Evolutionary conservation across 37 sponge, comb jelly and placozoan species (phyloP), one percentile per base, ranked within the genome.

Genomic region (Cladorhizidae sp.): DNA sequence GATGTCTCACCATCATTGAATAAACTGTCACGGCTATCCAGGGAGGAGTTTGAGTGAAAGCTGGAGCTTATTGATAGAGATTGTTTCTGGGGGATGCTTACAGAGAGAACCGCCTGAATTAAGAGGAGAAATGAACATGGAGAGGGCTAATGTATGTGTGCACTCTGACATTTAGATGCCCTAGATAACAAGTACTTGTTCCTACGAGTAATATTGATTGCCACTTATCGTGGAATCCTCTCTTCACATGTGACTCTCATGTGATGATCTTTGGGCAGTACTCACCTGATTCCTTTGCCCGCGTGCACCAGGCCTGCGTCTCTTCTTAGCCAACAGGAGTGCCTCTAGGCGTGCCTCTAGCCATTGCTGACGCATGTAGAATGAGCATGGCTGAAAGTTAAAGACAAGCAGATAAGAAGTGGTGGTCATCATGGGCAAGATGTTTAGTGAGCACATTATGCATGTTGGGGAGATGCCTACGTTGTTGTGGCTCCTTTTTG

Each of bases 271-370:
- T n/a, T n/a, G n/a, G n/a, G n/a, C n/a, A 14, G 20, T 6, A 38
- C 69, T 68, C 11, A 68, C 69, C 69, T 39, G 41, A 14, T 12
- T 59, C 41, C 78, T 39, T 67, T 33, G 3, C 18, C 83, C 88
- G 7, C 58, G 56, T 25, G 83, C 88, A 49, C 51, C 88, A 36
- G 83, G 88, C 39, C 83, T 77, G 1, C 77, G 78, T 70, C 88
- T 69, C 39, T 67, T 37, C 40, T 77, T 50, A 20, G 83, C 14
- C 3, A 88, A 39, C 37, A 88, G 62, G 8, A 88, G 63, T 31
- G 28, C 71, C 38, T 82, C 83, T 61, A 88, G 54, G 8, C 74
- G 68, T 35, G 67, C 67, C 67, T 88, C 83, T 28, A 88, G 51
- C 88, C 88, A 88, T 25, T 77, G 72, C 31, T 76, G 57, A 6